Percentiles rank a stretch among this genome's conserved stretches.
phyloP scores from a whole-genome alignment of 2,888 invertebrate species.

The Plusia festucae region DNA sequence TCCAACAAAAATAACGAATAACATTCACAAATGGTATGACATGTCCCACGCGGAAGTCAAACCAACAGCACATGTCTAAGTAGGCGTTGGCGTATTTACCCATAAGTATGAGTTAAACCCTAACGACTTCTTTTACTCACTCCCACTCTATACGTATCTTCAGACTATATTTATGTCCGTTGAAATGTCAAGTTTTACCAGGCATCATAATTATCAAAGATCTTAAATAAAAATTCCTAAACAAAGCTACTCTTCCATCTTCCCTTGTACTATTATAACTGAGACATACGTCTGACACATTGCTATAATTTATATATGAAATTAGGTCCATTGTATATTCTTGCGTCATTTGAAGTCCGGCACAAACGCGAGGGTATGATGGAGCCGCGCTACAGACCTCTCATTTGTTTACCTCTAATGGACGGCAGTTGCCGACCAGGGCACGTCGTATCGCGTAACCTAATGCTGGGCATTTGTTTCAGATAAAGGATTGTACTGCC shows the following conservation, averaged over 20 bases:
- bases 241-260: neutral
- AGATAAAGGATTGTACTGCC: neutral
- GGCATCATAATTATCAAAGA: neutral
- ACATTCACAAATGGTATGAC: too few species aligned
- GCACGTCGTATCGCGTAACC: neutral
- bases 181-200: neutral
- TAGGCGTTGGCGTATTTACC: neutral
- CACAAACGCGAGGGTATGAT: neutral
- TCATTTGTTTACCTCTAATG: slow-evolving; percentile 36
- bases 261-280: neutral
- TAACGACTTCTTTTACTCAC: neutral
- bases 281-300: neutral
- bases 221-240: neutral
- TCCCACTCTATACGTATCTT: neutral
- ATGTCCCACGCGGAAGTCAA: too few species aligned
- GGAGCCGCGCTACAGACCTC: slow-evolving; percentile 24
- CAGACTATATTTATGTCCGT: neutral
- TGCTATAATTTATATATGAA: neutral
- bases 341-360: neutral
- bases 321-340: neutral
- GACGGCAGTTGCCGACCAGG: neutral
- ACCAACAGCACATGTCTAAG: too few species aligned
- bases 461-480: neutral
- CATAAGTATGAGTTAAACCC: neutral
- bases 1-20: too few species aligned